Evolutionary conservation across 2,888 invertebrate genomes (phyloP), one percentile per base, ranked within the genome.

Genomic region (Enchytraeus crypticus): DNA sequence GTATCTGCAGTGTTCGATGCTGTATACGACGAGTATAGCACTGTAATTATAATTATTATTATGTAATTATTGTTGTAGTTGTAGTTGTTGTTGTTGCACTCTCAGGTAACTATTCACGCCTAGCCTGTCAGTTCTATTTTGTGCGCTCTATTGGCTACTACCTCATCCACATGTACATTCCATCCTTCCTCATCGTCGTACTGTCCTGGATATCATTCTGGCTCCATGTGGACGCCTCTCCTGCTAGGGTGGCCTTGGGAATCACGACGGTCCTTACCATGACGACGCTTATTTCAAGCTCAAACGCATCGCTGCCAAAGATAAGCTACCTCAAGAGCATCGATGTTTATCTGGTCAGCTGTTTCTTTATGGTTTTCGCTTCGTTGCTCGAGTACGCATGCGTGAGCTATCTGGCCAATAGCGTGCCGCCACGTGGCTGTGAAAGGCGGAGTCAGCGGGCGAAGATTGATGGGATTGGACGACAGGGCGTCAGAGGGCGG

Each of bases 311-410:
- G 5, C 67, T 78, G 53, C 78, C 78, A 14, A 78, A 78, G 71
- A 77, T 77, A 55, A 66, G 64, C 55, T 78, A 78, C 64, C 73
- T 78, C 49, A 79, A 79, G 62, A 71, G 71, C 61, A 93, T 95
- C 81, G 95, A 95, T 83, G 92, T 95, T 74, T 95, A 92, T 83
- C 84, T 93, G 82, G 92, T 92, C 77, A 92, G 92, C 77, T 93
- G 92, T 84, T 95, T 95, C 89, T 91, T 95, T 80, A 95, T 95
- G 93, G 95, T 95, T 79, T 95, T 95, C 84, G 93, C 93, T 75
- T 92, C 93, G 81, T 84, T 96, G 79, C 83, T 96, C 83, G 96
- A 96, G 84, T 96, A 95, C 82, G 95, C 96, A 69, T 90, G 93
- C 70, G 96, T 96, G 73, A 93, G 93, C 71, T 96, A 96, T 82